Evolutionary conservation across 2,113 vertebrate genomes (phyloP).

Genomic region (Nematolebias whitei): DNA sequence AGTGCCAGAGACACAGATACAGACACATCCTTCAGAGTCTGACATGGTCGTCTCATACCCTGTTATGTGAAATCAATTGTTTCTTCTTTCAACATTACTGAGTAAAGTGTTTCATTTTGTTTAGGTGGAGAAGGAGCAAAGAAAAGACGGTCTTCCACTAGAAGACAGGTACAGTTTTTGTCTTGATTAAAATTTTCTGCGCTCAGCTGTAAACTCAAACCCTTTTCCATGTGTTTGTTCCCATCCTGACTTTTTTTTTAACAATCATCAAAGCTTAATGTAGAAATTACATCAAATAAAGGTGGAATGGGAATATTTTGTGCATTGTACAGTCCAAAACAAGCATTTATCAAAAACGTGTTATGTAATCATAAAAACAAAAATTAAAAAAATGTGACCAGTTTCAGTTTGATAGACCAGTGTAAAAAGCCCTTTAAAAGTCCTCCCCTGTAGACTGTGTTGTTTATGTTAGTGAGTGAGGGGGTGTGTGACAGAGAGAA

Average conservation of each 20-base stretch:
- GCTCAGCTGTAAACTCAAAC: neutral
- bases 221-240: neutral
- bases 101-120: constrained; percentile 30
- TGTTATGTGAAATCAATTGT: neutral
- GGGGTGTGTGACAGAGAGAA: constrained; percentile 52
- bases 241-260: constrained; percentile 3
- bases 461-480: constrained; percentile 69
- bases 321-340: too few species aligned
- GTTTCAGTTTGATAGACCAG: constrained; percentile 11
- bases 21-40: neutral
- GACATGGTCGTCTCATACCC: neutral
- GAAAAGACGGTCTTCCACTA: constrained; percentile 84
- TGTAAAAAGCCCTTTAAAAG: constrained; percentile 40
- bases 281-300: constrained; percentile 20
- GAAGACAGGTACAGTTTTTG: constrained; percentile 87
- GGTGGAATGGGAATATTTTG: neutral
- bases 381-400: too few species aligned
- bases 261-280: constrained; percentile 12
- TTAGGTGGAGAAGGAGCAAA: constrained; percentile 89
- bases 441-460: constrained; percentile 43
- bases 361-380: too few species aligned
- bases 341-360: neutral
- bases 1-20: neutral
- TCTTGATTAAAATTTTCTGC: too few species aligned
- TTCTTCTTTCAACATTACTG: neutral